Percentiles rank a stretch among this genome's conserved stretches.
phyloP scores from a whole-genome alignment of 2,113 vertebrate genomes.

The Anolis carolinensis region DNA sequence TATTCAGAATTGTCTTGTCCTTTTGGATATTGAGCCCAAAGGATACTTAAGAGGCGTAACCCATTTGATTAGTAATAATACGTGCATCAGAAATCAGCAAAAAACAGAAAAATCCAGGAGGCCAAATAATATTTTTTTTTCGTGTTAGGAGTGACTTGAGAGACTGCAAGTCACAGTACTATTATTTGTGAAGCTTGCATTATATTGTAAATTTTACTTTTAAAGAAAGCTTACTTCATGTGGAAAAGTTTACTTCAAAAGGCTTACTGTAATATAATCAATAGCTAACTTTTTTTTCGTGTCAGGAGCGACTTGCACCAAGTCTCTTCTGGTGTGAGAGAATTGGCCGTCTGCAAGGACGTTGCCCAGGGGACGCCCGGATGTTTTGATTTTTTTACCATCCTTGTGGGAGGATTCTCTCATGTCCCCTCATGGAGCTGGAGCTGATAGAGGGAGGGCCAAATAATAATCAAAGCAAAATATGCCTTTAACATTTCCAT shows the following conservation, averaged over 20 bases:
- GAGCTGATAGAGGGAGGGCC: too few species aligned
- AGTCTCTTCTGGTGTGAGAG: too few species aligned
- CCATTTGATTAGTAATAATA: conserved; percentile 49
- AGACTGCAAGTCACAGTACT: conserved; percentile 15
- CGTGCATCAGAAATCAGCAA: conserved; percentile 43
- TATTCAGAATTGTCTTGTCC: conserved; percentile 13
- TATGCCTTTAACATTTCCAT: conserved; percentile 36
- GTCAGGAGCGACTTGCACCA: too few species aligned
- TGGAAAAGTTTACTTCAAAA: conserved; percentile 27
- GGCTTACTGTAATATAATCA: conserved; percentile 47
- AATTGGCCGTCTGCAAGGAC: too few species aligned
- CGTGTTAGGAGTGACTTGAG: too few species aligned
- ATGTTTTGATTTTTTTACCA: too few species aligned
- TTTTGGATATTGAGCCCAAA: conserved; percentile 25
- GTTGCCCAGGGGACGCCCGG: too few species aligned
- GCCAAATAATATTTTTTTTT: too few species aligned
- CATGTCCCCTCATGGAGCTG: too few species aligned
- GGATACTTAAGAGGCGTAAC: conserved; percentile 36
- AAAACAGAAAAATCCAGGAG: conserved; percentile 47
- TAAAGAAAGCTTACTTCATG: background rate
- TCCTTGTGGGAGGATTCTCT: too few species aligned
- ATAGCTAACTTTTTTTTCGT: conserved; percentile 56
- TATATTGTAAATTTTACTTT: conserved; percentile 19
- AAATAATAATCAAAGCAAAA: conserved; percentile 47
- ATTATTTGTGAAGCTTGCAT: background rate